Evolutionary conservation across 2,797 vertebrate species (phyloP), one percentile per base, ranked within the genome.

Genomic region (Lindbergichthys nudifrons): DNA sequence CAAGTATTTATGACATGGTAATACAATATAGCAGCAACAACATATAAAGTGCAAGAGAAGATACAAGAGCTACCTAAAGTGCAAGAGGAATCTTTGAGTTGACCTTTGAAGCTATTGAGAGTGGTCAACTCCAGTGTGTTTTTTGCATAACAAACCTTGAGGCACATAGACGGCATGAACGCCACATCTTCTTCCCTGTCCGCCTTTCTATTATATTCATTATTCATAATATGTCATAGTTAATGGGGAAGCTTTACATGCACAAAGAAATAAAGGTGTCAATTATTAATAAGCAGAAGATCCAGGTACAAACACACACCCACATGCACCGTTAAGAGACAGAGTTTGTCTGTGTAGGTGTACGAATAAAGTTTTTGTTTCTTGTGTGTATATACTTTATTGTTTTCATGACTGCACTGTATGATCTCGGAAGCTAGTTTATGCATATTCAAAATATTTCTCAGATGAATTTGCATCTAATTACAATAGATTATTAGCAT

Each of bases 151-250:
- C 19, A n/a, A 43, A 65, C 41, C 10, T 66, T 3, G 15, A 52
- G 26, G 12, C 21, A 53, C 8, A 36, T 16, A 11, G 19, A 51
- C n/a, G 26, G 15, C 8, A 19, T 1, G 1, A 32, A 41, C 19
- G 43, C 11, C 41, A 4, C n/a, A 46, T 26, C 21, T 32, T 30
- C 11, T 30, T 64, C 30, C 32, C 26, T 46, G 70, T 48, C 47
- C 5, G 0, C 59, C 19, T 48, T 15, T 32, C 2, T 30, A 13
- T 46, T 30, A 2, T 13, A 60, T 75, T 21, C 11, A 71, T 80
- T 60, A 67, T 77, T 67, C 32, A 83, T 51, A 46, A 60, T 12
- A 10, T 48, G 45, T 70, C 66, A 61, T 32, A 12, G 11, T 69
- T 61, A 51, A 50, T 60, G 15, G n/a, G n/a, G 3, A 58, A 52